Conservation (phyloP, 2,888 invertebrate genomes). For the Coremacera marginata region DNA sequence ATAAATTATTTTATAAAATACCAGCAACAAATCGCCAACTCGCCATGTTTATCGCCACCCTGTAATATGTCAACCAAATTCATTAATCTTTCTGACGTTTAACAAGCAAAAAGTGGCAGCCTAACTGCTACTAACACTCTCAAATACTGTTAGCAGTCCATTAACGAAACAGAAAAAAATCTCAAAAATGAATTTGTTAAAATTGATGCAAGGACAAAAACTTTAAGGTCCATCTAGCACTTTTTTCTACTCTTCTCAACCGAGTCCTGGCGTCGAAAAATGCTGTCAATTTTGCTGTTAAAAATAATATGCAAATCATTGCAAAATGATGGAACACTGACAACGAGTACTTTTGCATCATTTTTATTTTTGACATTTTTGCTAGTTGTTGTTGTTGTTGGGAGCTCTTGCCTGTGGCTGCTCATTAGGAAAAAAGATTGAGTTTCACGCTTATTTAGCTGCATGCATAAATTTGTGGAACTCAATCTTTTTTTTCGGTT, state of each 20-base stretch:
- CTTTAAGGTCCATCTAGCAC: neutral
- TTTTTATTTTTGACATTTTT: neutral
- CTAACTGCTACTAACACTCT: neutral
- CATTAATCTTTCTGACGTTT: neutral
- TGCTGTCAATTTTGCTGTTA: neutral
- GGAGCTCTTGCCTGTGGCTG: neutral
- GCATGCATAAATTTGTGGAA: neutral
- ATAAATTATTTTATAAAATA: no score
- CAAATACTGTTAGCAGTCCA: neutral
- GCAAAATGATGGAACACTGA: neutral
- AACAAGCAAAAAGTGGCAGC: neutral
- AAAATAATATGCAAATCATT: slow-evolving; percentile 14
- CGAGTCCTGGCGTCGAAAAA: neutral
- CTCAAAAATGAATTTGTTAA: neutral
- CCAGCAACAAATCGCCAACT: neutral
- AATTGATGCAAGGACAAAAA: neutral
- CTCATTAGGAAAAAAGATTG: neutral
- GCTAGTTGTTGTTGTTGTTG: neutral
- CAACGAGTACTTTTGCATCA: neutral
- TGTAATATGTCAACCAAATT: neutral
- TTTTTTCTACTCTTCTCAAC: neutral
- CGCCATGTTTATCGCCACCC: neutral
- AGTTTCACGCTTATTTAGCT: neutral
- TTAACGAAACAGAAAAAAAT: neutral
- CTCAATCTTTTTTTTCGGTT: no score